Evolutionary conservation across 2,113 vertebrate genomes (phyloP).

Genomic region (Channa maculata): DNA sequence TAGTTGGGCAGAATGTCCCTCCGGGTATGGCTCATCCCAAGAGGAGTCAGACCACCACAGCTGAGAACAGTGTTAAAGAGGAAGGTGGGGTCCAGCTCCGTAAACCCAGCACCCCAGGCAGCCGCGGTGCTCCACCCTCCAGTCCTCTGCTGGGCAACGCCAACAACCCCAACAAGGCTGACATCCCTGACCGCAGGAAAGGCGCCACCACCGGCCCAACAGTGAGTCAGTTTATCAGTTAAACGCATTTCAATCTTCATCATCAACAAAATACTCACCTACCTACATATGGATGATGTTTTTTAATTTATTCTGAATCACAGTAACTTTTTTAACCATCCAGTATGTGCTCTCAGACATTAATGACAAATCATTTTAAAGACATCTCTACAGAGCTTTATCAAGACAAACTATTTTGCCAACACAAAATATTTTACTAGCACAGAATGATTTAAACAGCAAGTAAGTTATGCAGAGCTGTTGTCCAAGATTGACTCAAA

Average conservation of each 20-base stretch:
- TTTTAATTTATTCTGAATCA: too few relatives aligned
- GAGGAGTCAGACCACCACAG: constrained; percentile 91
- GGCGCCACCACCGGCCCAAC: constrained; percentile 87
- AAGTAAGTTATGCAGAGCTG: too few relatives aligned
- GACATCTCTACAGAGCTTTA: too few relatives aligned
- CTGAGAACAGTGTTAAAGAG: constrained; percentile 90
- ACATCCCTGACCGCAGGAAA: constrained; percentile 97
- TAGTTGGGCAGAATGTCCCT: constrained; percentile 90
- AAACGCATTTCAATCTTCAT: neutral
- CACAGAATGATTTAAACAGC: too few relatives aligned
- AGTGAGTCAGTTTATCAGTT: constrained; percentile 83
- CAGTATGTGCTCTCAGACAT: too few relatives aligned
- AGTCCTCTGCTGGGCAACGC: constrained; percentile 96
- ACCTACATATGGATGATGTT: too few relatives aligned
- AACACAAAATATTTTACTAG: too few relatives aligned
- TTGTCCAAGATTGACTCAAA: too few relatives aligned
- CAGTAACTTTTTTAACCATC: too few relatives aligned
- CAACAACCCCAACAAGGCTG: constrained; percentile 97
- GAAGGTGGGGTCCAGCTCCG: constrained; percentile 88
- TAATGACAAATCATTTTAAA: too few relatives aligned
- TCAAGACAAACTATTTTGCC: too few relatives aligned
- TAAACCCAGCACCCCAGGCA: constrained; percentile 86
- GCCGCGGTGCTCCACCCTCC: constrained; percentile 88
- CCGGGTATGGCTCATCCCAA: constrained; percentile 90
- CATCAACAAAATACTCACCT: too few relatives aligned